Conservation (phyloP, 1,140 invertebrate genomes). For the Drosophila seguyi region DNA sequence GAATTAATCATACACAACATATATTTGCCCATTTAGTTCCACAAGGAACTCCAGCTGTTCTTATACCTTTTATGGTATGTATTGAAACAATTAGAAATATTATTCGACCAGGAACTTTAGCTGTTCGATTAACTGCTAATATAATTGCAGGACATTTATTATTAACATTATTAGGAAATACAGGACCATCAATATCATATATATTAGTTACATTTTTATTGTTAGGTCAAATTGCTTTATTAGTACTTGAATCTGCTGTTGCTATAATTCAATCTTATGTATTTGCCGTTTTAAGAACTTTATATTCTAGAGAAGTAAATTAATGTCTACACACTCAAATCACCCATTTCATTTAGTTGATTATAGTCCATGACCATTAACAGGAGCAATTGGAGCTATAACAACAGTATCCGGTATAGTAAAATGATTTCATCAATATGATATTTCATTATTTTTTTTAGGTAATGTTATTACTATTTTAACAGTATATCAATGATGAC, state of each 20-base stretch:
- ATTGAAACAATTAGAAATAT: too few relatives aligned
- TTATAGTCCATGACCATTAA: constrained; percentile 84
- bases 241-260: too few relatives aligned
- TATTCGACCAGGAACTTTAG: too few relatives aligned
- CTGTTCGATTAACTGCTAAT: too few relatives aligned
- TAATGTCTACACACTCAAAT: constrained; percentile 85
- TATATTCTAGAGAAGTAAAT: constrained; percentile 86
- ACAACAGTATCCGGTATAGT: too few relatives aligned
- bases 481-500: constrained; percentile 88
- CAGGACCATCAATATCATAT: constrained; percentile 59
- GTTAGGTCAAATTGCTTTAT: constrained; percentile 86
- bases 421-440: too few relatives aligned
- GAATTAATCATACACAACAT: constrained; percentile 86
- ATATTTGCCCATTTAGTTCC: constrained; percentile 89
- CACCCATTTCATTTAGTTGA: constrained; percentile 87
- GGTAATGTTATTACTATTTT: constrained; percentile 85
- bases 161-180: constrained; percentile 84
- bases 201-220: constrained; percentile 84
- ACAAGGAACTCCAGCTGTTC: constrained; percentile 86
- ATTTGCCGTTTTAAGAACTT: constrained; percentile 86
- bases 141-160: too few relatives aligned
- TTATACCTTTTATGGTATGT: too few relatives aligned
- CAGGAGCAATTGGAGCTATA: constrained; percentile 52
- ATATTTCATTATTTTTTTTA: too few relatives aligned
- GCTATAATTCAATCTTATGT: constrained; percentile 88